These are phyloP conservation scores for Polyommatus icarus DNA, from an alignment of 2,888 invertebrate genomes.

Conservation along the genomic window DNA sequence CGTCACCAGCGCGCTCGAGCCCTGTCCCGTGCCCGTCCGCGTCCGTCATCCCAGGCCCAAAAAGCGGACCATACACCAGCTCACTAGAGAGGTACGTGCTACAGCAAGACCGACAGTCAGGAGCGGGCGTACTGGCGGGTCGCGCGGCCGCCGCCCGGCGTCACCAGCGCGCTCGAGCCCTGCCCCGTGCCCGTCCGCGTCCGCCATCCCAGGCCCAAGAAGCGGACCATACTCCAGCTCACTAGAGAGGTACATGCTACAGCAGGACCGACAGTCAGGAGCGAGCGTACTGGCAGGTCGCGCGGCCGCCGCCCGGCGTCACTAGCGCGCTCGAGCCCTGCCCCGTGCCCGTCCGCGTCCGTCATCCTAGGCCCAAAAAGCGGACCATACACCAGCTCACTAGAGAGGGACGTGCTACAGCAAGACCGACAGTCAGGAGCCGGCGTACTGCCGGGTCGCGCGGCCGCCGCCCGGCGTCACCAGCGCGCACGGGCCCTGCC, in stretches of 20 bases:
- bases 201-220: constrained; percentile 84
- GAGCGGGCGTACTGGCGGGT: constrained; percentile 99
- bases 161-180: constrained; percentile 90
- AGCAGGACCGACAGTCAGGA: constrained; percentile 90
- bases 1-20: constrained; percentile 90
- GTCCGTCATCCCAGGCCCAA: constrained; percentile 85
- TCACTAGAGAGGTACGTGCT: constrained; percentile 86
- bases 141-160: constrained; percentile 95
- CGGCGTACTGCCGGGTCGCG: constrained; percentile 98
- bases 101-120: constrained; percentile 86
- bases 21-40: constrained; percentile 90
- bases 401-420: constrained; percentile 83
- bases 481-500: constrained; percentile 91
- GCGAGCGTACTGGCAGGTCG: constrained; percentile 98
- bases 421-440: neutral
- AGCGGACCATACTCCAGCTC: constrained; percentile 88
- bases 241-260: constrained; percentile 84
- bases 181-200: constrained; percentile 90
- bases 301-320: constrained; percentile 95
- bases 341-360: constrained; percentile 88
- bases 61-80: constrained; percentile 87
- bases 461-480: constrained; percentile 95
- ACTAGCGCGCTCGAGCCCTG: constrained; percentile 91
- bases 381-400: constrained; percentile 88
- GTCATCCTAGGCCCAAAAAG: constrained; percentile 85